Base-by-base conservation (phyloP, 92 coral and sea anemone genomes). In the Meandrina meandrites region DNA sequence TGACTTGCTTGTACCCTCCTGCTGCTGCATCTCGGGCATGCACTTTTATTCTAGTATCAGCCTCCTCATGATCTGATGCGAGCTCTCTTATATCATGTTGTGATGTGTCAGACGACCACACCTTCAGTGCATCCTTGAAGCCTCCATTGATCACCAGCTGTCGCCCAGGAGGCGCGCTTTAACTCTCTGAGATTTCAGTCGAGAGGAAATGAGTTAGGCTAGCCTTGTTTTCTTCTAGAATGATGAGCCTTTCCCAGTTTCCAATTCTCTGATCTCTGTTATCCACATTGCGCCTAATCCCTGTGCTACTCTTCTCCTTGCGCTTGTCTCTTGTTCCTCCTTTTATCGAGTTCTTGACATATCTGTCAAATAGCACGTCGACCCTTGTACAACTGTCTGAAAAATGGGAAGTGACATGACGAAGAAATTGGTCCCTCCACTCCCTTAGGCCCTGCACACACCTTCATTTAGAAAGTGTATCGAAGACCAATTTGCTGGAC, bases 291-390 rank as follows among this genome's bases (percentile, higher is more conserved):
- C 92, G 84, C 75, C 90, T 84, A 36, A 87, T 78, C 13, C 88
- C 88, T 54, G 64, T 87, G 76, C 64, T 73, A 75, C 82, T 90
- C 5, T 84, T 87, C 58, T 80, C 83, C 80, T 90, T 86, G 32
- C 90, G 69, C 83, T 75, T 87, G 68, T 19, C 89, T 54, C 84
- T 89, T 72, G 90, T 84, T 32, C 87, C 86, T 36, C 87, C 83
- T 75, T 93, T 93, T 91, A 90, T 90, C 36, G 93, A 92, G 32
- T 90, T 90, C n/a, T 86, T 70, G 75, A 76, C 84, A 71, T 89
- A 91, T 37, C 88, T 88, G 71, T 93, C 96, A 80, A 93, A 93
- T 9, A 93, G 87, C 24, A 93, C 76, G 70, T 93, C 94, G 51
- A 93, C 87, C 70, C 94, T 86, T 48, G 90, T 93, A 77, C 91